phyloP scores from a whole-genome alignment of 2,797 vertebrate species.

The Melanotaenia boesemani region DNA sequence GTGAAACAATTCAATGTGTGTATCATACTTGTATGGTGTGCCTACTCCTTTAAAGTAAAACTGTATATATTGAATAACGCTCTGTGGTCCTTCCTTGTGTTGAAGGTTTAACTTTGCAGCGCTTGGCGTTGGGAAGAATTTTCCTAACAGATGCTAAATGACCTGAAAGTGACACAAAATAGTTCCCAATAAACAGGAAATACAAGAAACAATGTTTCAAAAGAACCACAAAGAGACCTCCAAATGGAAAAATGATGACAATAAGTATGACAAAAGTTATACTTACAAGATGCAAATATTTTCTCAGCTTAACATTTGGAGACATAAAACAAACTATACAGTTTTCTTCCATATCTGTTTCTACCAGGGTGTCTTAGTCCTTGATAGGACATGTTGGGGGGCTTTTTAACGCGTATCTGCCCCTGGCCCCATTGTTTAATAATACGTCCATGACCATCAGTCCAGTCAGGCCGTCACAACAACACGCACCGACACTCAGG shows the following conservation, averaged over 20 bases:
- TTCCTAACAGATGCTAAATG: neutral
- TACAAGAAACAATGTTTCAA: neutral
- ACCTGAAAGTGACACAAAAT: neutral
- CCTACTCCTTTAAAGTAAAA: too few species aligned
- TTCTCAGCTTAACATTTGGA: neutral
- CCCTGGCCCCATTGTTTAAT: neutral
- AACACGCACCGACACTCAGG: conserved; percentile 12
- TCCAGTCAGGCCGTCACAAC: conserved; percentile 27
- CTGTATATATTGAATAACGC: too few species aligned
- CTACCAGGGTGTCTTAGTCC: neutral
- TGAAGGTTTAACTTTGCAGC: too few species aligned
- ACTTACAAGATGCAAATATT: neutral
- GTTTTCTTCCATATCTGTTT: neutral
- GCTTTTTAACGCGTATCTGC: neutral
- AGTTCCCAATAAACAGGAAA: neutral
- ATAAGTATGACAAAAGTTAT: neutral
- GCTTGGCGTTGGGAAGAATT: too few species aligned
- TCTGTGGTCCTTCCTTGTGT: too few species aligned
- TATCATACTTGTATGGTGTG: too few species aligned
- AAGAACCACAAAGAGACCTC: neutral
- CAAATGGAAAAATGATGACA: neutral
- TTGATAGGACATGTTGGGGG: neutral
- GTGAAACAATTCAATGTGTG: too few species aligned
- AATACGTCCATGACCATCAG: neutral
- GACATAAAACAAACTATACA: neutral